Evolutionary conservation across 2,888 invertebrate species (phyloP).

Genomic region (Torymus aiolomorphi): DNA sequence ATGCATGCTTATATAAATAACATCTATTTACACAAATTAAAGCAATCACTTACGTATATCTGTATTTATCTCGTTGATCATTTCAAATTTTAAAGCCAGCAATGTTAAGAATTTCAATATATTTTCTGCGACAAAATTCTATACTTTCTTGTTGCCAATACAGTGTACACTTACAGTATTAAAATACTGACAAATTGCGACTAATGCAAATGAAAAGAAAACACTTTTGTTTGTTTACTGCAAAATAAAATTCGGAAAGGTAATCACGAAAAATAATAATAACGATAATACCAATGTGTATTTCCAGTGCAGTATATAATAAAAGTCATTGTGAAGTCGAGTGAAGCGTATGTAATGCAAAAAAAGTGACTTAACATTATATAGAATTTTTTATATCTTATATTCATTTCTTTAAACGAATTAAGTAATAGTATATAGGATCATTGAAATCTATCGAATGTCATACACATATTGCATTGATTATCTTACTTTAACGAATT

Average conservation of each 20-base stretch:
- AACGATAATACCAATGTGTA: neutral
- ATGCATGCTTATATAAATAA: slow-evolving; percentile 8
- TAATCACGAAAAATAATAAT: neutral
- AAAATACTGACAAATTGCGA: slow-evolving; percentile 33
- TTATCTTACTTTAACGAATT: too few relatives aligned
- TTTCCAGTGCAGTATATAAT: too few relatives aligned
- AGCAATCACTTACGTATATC: too few relatives aligned
- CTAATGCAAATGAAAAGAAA: neutral
- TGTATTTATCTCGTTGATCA: neutral
- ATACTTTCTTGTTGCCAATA: slow-evolving; percentile 22
- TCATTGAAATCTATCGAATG: too few relatives aligned
- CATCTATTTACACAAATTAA: neutral
- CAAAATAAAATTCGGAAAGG: too few relatives aligned
- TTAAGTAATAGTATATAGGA: too few relatives aligned
- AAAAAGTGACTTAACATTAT: too few relatives aligned
- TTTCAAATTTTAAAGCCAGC: slow-evolving; percentile 2
- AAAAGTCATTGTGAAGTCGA: neutral
- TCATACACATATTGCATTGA: too few relatives aligned
- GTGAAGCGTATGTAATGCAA: too few relatives aligned
- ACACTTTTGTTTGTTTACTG: too few relatives aligned
- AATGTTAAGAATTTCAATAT: slow-evolving; percentile 19
- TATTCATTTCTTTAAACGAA: too few relatives aligned
- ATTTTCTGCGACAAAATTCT: slow-evolving; percentile 3
- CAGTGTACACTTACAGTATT: slow-evolving; percentile 52
- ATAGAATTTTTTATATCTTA: too few relatives aligned